Percentiles rank a stretch among this genome's conserved stretches.
Evolutionary conservation across 2,888 invertebrate genomes (phyloP).

Genomic region (Cryptops parisi): DNA sequence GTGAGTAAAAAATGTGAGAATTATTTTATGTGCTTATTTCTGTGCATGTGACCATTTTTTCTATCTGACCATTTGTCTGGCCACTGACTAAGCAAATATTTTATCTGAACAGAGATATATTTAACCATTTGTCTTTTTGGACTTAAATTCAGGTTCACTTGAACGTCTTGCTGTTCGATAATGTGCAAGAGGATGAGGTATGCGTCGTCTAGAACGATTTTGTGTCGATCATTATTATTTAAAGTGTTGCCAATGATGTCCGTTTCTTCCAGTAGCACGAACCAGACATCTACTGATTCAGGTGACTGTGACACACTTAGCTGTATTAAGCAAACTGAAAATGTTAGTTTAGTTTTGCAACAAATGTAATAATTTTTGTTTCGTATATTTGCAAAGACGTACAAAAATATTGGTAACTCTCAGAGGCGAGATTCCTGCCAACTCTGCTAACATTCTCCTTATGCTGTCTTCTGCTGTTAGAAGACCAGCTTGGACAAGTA

Average conservation of each 20-base stretch:
- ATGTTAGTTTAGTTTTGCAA: not conserved
- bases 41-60: too few species aligned
- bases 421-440: constrained; percentile 28
- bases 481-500: constrained; percentile 22
- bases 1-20: too few species aligned
- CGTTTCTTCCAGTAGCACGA: constrained; percentile 28
- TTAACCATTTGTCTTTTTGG: too few species aligned
- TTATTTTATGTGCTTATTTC: too few species aligned
- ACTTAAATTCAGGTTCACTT: constrained; percentile 25
- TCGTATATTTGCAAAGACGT: constrained; percentile 16
- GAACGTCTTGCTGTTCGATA: constrained; percentile 26
- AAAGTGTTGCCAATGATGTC: constrained; percentile 23
- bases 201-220: constrained; percentile 26
- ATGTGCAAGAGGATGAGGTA: constrained; percentile 26
- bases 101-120: too few species aligned
- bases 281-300: constrained; percentile 27
- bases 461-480: constrained; percentile 26
- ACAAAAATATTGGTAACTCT: constrained; percentile 28
- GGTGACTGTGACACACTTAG: constrained; percentile 23
- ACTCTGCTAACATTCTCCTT: constrained; percentile 26
- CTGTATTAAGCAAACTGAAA: constrained; percentile 17
- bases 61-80: too few species aligned
- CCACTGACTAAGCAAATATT: too few species aligned
- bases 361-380: not conserved
- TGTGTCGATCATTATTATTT: constrained; percentile 15